Evolutionary conservation across 2,113 vertebrate genomes (phyloP).

Genomic region (Anseranas semipalmata): DNA sequence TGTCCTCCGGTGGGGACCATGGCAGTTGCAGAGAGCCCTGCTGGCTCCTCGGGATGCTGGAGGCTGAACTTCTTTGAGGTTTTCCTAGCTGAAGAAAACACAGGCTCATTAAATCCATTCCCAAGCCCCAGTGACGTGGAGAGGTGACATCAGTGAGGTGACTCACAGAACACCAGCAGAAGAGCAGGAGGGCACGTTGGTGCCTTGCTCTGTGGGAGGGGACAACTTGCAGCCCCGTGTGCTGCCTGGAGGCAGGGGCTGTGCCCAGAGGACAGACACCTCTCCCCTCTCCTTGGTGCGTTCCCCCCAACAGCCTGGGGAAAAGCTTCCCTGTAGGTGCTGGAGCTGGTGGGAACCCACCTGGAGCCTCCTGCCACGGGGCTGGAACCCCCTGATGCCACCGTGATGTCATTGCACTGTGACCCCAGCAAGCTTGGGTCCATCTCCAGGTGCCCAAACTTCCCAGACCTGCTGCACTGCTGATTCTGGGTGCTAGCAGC

Average conservation of each 20-base stretch:
- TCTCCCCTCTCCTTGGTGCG: background rate
- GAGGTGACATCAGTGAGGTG: conserved; percentile 46
- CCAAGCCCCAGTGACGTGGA: rapidly evolving
- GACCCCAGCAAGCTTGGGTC: background rate
- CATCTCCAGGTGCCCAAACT: background rate
- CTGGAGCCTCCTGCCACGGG: rapidly evolving
- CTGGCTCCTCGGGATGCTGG: background rate
- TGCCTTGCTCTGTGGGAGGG: background rate
- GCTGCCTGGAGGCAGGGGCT: background rate
- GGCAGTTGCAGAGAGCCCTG: background rate
- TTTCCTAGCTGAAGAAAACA: conserved; percentile 34
- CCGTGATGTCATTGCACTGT: rapidly evolving
- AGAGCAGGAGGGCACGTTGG: background rate
- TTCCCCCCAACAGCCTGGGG: rapidly evolving
- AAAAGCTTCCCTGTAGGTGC: background rate
- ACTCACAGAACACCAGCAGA: background rate
- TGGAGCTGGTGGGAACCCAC: background rate
- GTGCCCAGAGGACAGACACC: background rate
- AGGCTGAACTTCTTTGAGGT: background rate
- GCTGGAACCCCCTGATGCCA: background rate
- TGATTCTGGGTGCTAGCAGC: background rate
- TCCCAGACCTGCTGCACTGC: background rate
- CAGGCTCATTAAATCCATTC: conserved; percentile 44
- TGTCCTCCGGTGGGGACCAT: background rate
- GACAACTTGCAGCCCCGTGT: background rate